These are phyloP conservation scores for Leptinotarsa defecta DNA, from an alignment of 1,140 invertebrate species.

Conservation along the genomic window DNA sequence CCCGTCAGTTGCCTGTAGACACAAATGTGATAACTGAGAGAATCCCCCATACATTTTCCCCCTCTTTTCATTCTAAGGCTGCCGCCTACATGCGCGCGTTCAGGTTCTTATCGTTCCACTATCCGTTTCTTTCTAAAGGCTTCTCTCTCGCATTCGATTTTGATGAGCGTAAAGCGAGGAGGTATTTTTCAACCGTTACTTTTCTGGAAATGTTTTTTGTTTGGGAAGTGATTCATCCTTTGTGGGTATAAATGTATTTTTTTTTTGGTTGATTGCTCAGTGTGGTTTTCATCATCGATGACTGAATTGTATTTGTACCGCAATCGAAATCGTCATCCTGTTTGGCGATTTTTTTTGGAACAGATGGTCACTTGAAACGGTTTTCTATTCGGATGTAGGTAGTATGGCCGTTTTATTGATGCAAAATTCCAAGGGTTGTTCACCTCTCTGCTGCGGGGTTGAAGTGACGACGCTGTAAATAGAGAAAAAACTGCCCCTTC, in stretches of 20 bases:
- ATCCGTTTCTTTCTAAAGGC: neutral
- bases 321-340: too few relatives aligned
- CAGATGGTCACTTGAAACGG: too few relatives aligned
- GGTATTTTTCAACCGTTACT: constrained; percentile 3
- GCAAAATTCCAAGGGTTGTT: too few relatives aligned
- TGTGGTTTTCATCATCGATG: neutral
- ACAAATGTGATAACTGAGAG: neutral
- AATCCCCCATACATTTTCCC: neutral
- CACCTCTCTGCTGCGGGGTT: too few relatives aligned
- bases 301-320: neutral
- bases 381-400: too few relatives aligned
- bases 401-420: too few relatives aligned
- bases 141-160: constrained; percentile 3
- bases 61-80: neutral
- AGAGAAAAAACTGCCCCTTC: too few relatives aligned
- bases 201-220: constrained; percentile 6
- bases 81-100: neutral
- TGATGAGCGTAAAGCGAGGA: neutral
- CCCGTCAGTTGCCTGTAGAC: neutral
- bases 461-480: too few relatives aligned
- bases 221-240: neutral
- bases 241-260: neutral
- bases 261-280: neutral
- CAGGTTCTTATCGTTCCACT: neutral
- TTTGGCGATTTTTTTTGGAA: too few relatives aligned